These are phyloP conservation scores for Lithobates sylvaticus DNA, from an alignment of 2,797 vertebrate genomes.

Conservation along the genomic window DNA sequence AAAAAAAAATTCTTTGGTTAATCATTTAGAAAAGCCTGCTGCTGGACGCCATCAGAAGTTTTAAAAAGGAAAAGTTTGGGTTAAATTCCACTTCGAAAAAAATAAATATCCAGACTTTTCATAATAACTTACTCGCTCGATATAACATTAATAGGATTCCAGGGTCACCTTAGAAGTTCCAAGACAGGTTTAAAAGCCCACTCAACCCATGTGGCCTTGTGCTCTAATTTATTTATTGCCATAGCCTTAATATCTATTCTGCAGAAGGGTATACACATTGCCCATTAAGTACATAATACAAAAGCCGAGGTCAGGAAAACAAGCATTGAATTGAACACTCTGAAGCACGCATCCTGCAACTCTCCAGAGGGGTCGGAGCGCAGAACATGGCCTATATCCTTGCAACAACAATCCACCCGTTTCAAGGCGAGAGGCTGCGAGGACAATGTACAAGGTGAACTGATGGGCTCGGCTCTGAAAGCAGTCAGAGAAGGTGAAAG, in stretches of 20 bases:
- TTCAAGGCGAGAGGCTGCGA: not conserved
- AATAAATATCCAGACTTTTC: no score
- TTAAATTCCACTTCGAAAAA: no score
- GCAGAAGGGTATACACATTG: not conserved
- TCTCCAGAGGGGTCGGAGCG: not conserved
- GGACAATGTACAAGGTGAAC: slow-evolving; percentile 26
- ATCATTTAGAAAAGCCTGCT: no score
- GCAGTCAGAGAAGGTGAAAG: not conserved
- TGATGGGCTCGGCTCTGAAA: no score
- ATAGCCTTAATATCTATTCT: not conserved
- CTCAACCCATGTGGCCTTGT: not conserved
- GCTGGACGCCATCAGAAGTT: no score
- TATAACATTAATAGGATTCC: no score
- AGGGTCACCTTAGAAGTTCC: not conserved
- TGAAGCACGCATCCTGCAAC: not conserved
- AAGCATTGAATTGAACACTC: not conserved
- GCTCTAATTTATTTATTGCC: not conserved
- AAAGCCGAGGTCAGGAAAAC: not conserved
- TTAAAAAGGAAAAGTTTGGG: no score
- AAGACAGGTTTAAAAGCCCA: not conserved
- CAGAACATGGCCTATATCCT: not conserved
- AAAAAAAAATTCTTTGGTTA: no score
- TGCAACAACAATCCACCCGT: not conserved
- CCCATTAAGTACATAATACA: not conserved
- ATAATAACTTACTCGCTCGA: no score